A percentile compares a stretch with the other conserved stretches of the same genome.
Conservation (phyloP, 2,797 vertebrate species). For the Hypotaenidia okinawae region DNA sequence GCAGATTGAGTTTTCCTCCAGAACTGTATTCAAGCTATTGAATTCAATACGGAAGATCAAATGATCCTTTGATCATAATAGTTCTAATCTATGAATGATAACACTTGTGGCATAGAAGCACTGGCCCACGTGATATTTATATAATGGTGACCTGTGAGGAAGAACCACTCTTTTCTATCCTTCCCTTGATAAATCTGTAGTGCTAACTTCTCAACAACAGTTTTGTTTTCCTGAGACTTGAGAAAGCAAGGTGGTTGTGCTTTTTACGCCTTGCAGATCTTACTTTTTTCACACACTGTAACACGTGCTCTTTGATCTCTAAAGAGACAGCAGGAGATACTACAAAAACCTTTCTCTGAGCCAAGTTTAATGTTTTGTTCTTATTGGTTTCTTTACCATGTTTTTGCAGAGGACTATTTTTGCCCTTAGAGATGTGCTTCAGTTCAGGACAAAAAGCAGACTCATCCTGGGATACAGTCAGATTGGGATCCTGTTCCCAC, state of each 20-base stretch:
- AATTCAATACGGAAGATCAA: background rate
- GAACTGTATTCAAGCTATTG: background rate
- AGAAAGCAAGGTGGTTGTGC: background rate
- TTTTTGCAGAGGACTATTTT: background rate
- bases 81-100: background rate
- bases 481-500: background rate
- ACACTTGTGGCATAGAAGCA: background rate
- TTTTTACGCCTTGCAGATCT: background rate
- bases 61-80: constrained; percentile 4
- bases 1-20: background rate
- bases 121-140: background rate
- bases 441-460: background rate
- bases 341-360: background rate
- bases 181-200: background rate
- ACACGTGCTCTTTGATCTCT: background rate
- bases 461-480: background rate
- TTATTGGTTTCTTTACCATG: background rate
- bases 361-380: background rate
- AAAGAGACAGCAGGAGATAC: background rate
- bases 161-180: background rate
- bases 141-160: background rate
- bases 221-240: background rate
- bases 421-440: constrained; percentile 1
- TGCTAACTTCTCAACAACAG: background rate
- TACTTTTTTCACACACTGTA: background rate